These are phyloP conservation scores for Athene noctua DNA, from an alignment of 2,113 vertebrate genomes.

Conservation along the genomic window DNA sequence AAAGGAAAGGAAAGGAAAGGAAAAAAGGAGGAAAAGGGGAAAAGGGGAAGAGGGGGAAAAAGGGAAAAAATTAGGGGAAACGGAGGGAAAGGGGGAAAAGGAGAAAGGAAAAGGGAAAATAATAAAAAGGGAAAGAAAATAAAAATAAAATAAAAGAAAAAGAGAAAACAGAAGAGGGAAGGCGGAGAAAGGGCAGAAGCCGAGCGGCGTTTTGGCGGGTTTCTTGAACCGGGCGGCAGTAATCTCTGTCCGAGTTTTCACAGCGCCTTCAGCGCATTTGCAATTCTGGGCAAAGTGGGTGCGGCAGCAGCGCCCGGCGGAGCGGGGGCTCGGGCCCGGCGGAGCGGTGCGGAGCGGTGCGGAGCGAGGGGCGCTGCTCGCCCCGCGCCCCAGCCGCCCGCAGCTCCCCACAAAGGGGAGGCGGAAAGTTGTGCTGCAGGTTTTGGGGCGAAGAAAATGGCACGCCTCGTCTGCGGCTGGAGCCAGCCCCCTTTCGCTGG, in stretches of 20 bases:
- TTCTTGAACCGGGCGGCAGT: neutral
- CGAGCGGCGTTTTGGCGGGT: neutral
- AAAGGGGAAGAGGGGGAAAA: fast-evolving
- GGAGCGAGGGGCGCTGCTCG: neutral
- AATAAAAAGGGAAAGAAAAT: too few species aligned
- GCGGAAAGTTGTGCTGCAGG: neutral
- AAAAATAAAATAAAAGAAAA: too few species aligned
- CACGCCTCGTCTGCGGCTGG: neutral
- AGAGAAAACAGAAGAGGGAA: neutral
- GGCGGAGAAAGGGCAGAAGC: neutral
- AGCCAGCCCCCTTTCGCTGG: neutral
- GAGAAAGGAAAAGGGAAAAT: fast-evolving
- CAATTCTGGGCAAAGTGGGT: neutral
- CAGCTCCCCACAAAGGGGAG: neutral
- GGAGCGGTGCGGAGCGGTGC: neutral
- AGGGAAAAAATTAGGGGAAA: too few species aligned
- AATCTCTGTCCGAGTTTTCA: neutral
- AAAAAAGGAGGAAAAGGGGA: too few species aligned
- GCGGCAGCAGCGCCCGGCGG: neutral
- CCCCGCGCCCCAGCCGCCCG: neutral
- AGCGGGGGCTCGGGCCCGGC: too few species aligned
- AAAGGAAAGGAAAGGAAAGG: too few species aligned
- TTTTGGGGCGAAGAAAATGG: neutral
- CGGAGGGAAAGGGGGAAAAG: too few species aligned
- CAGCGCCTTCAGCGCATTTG: neutral